phyloP scores from a whole-genome alignment of 2,888 invertebrate species.

The Carabus problematicus region DNA sequence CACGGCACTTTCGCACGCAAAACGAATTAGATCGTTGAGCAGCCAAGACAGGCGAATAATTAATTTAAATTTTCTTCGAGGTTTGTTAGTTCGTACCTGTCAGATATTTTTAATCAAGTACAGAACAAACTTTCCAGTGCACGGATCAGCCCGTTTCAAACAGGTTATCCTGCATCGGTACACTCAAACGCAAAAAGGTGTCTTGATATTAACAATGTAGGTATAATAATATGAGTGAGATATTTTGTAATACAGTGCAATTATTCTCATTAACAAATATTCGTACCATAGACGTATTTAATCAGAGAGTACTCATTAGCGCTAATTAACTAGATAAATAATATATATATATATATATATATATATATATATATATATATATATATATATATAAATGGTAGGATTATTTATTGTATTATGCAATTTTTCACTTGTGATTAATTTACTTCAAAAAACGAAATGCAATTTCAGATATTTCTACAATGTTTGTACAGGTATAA shows the following conservation, averaged over 20 bases:
- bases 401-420: too few species aligned
- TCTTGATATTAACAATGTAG: background rate
- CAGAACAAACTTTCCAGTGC: constrained; percentile 7
- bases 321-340: too few species aligned
- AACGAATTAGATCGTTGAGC: constrained; percentile 32
- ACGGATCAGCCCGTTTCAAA: background rate
- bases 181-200: background rate
- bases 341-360: too few species aligned
- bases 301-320: too few species aligned
- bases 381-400: too few species aligned
- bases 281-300: too few species aligned
- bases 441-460: constrained; percentile 5
- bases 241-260: too few species aligned
- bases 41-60: constrained; percentile 27
- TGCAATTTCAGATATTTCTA: constrained; percentile 26
- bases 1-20: too few species aligned
- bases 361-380: too few species aligned
- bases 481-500: constrained; percentile 26
- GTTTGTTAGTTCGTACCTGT: constrained; percentile 24
- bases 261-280: too few species aligned
- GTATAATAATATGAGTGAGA: background rate
- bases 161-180: background rate
- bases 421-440: too few species aligned
- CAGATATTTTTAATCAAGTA: constrained; percentile 26
- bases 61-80: constrained; percentile 35